Evolutionary conservation across 2,888 invertebrate species (phyloP), one percentile per base, ranked within the genome.

Genomic region (Omphaloscelis lunosa): DNA sequence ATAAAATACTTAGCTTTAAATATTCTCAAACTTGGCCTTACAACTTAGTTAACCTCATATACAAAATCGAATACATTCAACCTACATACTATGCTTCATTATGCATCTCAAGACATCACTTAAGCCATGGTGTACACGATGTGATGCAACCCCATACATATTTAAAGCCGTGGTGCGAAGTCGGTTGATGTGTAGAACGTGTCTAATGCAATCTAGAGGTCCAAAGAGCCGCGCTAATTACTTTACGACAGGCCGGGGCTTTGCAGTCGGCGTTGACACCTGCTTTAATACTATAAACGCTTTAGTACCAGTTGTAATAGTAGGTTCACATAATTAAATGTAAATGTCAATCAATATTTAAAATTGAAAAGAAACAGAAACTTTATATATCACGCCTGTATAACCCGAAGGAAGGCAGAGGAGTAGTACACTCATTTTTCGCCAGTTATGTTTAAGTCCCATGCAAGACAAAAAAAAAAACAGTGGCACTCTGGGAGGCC

Each of bases 121-220:
- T 81, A 69, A 80, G 41, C 67, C 68, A 51, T 23, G 59, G 53
- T 23, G 29, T 68, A 48, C 72, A 71, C 71, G 9, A n/a, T 7
- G 17, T 9, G 34, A n/a, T 39, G n/a, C 11, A 20, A n/a, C 39
- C n/a, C 68, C 39, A 79, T 82, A 59, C 72, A 82, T 85, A 84
- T 87, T 86, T 81, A 79, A 84, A 83, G 84, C 80, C 77, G 73
- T 27, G 27, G 65, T 39, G 73, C 73, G 75, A 85, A 82, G 82
- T 85, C 78, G 80, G 69, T 70, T 71, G 79, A 77, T 77, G 81
- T 80, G 81, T 82, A 76, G 84, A 88, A 91, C 91, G 93, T 92
- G 93, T 93, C 91, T 93, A 94, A 93, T 91, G 93, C 93, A 94
- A 94, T 94, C 91, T 94, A 79, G 90, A 87, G 89, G 84, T 82